These are phyloP conservation scores for Listronotus bonariensis DNA, from an alignment of 1,140 invertebrate genomes.

Conservation along the genomic window DNA sequence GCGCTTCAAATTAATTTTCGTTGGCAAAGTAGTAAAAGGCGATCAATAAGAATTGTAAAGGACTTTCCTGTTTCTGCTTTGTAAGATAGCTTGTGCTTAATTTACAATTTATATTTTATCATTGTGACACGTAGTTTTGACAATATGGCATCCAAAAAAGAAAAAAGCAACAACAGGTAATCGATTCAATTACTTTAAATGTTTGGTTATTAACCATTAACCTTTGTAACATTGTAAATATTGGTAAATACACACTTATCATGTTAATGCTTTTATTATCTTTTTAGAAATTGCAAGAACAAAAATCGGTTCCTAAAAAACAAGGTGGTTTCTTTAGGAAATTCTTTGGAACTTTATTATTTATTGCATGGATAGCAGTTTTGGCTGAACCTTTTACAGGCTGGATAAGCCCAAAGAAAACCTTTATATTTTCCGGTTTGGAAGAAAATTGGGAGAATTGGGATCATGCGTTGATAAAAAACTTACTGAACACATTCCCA, in stretches of 20 bases:
- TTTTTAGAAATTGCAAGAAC: slow-evolving; percentile 46
- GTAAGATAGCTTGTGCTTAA: not conserved
- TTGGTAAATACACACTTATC: not conserved
- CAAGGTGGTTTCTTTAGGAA: slow-evolving; percentile 40
- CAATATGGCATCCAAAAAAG: slow-evolving; percentile 25
- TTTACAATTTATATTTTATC: not conserved
- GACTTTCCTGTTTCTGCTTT: not conserved
- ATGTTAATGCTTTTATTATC: slow-evolving; percentile 21
- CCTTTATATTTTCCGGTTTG: slow-evolving; percentile 23
- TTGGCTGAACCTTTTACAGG: slow-evolving; percentile 19
- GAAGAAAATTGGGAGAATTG: slow-evolving; percentile 22
- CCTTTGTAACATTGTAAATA: not conserved
- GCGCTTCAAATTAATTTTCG: not conserved
- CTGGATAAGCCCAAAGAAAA: slow-evolving; percentile 13
- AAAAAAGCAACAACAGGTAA: slow-evolving; percentile 22
- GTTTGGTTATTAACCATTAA: not conserved
- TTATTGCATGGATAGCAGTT: slow-evolving; percentile 30
- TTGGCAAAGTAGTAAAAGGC: not conserved
- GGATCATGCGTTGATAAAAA: slow-evolving; percentile 43
- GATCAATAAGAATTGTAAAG: not conserved
- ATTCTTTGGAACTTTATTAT: slow-evolving; percentile 21
- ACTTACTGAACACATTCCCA: slow-evolving; percentile 67
- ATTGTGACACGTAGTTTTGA: not conserved
- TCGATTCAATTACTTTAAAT: slow-evolving; percentile 5
- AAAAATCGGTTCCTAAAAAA: slow-evolving; percentile 23